phyloP scores from a whole-genome alignment of 2,888 invertebrate genomes.

The Bombyx huttoni region DNA sequence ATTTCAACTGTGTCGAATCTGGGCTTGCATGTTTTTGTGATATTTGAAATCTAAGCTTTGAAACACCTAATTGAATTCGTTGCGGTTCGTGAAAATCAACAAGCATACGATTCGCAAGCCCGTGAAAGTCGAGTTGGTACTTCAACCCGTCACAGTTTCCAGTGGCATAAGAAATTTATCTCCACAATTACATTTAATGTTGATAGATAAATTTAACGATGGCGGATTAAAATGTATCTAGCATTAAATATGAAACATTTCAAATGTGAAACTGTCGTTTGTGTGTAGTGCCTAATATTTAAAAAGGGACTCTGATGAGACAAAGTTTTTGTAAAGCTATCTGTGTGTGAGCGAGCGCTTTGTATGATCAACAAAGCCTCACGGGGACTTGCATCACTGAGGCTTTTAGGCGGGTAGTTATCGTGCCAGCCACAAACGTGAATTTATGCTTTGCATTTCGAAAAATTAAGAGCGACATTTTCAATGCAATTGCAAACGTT shows the following conservation, averaged over 20 bases:
- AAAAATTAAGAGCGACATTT: slow-evolving; percentile 68
- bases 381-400: slow-evolving; percentile 39
- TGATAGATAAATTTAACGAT: neutral
- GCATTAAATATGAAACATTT: neutral
- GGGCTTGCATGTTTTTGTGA: neutral
- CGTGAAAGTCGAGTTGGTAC: neutral
- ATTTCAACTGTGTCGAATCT: neutral
- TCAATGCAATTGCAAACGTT: slow-evolving; percentile 61
- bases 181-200: neutral
- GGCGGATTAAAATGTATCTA: neutral
- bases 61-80: neutral
- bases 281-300: neutral
- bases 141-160: neutral
- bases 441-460: slow-evolving; percentile 65
- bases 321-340: slow-evolving; percentile 49
- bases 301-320: slow-evolving; percentile 15
- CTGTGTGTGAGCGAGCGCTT: slow-evolving; percentile 48
- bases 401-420: slow-evolving; percentile 64
- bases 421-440: slow-evolving; percentile 54
- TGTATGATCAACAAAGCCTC: slow-evolving; percentile 58
- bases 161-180: neutral
- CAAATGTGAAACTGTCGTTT: too few species aligned
- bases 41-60: neutral
- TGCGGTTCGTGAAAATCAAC: neutral
- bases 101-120: neutral